Evolutionary conservation across 2,113 vertebrate species (phyloP), one percentile per base, ranked within the genome.

Genomic region (Labeo rohita): DNA sequence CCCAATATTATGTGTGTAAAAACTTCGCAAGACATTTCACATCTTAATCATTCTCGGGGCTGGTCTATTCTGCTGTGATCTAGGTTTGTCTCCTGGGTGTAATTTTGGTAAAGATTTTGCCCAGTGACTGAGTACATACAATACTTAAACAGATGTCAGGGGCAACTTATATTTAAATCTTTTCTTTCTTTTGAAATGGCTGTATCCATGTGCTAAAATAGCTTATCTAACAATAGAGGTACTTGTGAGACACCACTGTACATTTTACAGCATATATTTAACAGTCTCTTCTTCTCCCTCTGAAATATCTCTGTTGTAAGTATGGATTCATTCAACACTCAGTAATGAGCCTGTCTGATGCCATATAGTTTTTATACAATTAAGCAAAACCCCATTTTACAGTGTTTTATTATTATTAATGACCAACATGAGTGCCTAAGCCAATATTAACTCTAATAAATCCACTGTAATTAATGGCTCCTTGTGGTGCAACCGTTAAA

Each of bases 41-140:
- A 63, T 68, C 59, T 70, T 73, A 47, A 47, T 54, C 56, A 34
- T 16, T 15, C 59, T 49, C 49, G 56, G 10, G 39, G 59, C 39
- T 65, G 16, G 12, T 21, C 11, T 23, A 9, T 66, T 80, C 7
- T 63, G 68, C 13, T 18, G 9, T 28, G 13, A 34, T 18, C n/a
- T 28, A 10, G 21, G 85, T 86, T 89, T 88, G 61, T 84, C 80
- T 85, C 78, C 61, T 52, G 87, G 87, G 84, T 88, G 74, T 90
- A 75, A 65, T 76, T 61, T 88, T 89, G 72, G 47, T 66, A 23
- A 49, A 63, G 47, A 50, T n/a, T 65, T 36, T 91, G 87, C 88
- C 84, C 18, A 39, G 87, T 85, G 85, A 90, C 87, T 87, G 73
- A 16, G 28, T 80, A 45, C 28, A 49, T 63, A 47, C 52, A 39